A percentile compares a stretch with the other conserved stretches of the same genome.
These are phyloP conservation scores for Ips typographus DNA, from an alignment of 1,140 invertebrate genomes.

Conservation along the genomic window DNA sequence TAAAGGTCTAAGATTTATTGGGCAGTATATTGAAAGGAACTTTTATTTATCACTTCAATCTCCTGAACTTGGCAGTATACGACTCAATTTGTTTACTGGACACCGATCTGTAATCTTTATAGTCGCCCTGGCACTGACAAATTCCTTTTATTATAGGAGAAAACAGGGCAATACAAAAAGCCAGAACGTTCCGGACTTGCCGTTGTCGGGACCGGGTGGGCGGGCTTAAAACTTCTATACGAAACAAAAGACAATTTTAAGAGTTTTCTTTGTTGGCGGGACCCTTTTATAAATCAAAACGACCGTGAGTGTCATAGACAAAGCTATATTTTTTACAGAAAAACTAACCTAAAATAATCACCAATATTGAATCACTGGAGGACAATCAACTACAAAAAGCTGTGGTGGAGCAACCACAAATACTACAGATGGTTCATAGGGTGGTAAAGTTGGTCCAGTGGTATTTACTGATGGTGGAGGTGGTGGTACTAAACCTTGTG, in stretches of 20 bases:
- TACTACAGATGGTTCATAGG: not conserved
- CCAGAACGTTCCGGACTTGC: not conserved
- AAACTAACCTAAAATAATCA: not conserved
- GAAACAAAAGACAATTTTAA: too few species aligned
- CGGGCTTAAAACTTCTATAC: too few species aligned
- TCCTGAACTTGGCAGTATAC: slow-evolving; percentile 19
- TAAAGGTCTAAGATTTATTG: slow-evolving; percentile 15
- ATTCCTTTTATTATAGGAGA: slow-evolving; percentile 16
- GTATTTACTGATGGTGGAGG: not conserved
- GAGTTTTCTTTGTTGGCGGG: too few species aligned
- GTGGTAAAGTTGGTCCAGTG: not conserved
- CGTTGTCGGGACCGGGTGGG: too few species aligned
- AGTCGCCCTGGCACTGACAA: slow-evolving; percentile 21
- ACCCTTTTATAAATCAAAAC: too few species aligned
- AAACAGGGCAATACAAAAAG: slow-evolving; percentile 3
- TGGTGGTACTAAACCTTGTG: not conserved
- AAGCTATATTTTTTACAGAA: too few species aligned
- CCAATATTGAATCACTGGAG: not conserved
- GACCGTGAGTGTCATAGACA: too few species aligned
- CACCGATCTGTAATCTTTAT: slow-evolving; percentile 27
- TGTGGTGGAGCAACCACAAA: not conserved
- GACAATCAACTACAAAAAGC: not conserved
- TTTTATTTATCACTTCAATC: slow-evolving; percentile 32
- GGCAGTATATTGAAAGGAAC: slow-evolving; percentile 21
- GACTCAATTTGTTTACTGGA: slow-evolving; percentile 30